phyloP scores from a whole-genome alignment of 1,140 invertebrate species.

The Choristoneura fumiferana region DNA sequence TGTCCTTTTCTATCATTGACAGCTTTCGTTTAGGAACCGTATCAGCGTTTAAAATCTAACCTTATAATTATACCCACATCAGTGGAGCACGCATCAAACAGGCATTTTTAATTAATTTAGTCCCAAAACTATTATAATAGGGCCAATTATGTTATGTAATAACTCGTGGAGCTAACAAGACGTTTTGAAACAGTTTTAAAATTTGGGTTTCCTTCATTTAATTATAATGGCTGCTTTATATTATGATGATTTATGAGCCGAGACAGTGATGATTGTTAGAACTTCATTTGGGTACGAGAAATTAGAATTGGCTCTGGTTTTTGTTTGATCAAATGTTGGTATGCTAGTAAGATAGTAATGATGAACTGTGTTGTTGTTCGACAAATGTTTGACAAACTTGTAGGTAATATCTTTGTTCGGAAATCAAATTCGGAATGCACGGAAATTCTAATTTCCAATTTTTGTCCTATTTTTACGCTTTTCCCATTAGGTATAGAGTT shows the following conservation, averaged over 20 bases:
- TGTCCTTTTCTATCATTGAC: conserved; percentile 55
- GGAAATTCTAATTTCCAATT: too few species aligned
- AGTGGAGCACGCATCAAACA: conserved; percentile 59
- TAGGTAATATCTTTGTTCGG: too few species aligned
- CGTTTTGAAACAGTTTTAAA: conserved; percentile 61
- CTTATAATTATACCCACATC: conserved; percentile 77
- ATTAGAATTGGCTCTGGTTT: too few species aligned
- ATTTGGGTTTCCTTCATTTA: conserved; percentile 56
- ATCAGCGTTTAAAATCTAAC: conserved; percentile 68
- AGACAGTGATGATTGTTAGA: conserved; percentile 15
- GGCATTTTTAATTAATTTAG: conserved; percentile 76
- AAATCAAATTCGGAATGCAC: too few species aligned
- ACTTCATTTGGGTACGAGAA: conserved; percentile 1
- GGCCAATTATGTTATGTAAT: conserved; percentile 74
- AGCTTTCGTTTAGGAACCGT: conserved; percentile 58
- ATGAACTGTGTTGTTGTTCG: too few species aligned
- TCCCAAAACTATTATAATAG: conserved; percentile 74
- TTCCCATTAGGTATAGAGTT: too few species aligned
- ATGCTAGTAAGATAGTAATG: too few species aligned
- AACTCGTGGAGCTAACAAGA: conserved; percentile 67
- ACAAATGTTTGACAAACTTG: too few species aligned
- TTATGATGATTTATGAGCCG: conserved; percentile 17
- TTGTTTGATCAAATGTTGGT: too few species aligned
- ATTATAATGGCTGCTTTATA: conserved; percentile 40
- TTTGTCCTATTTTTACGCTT: too few species aligned